These are phyloP conservation scores for Mobula birostris DNA, from an alignment of 2,113 vertebrate genomes.

Conservation along the genomic window DNA sequence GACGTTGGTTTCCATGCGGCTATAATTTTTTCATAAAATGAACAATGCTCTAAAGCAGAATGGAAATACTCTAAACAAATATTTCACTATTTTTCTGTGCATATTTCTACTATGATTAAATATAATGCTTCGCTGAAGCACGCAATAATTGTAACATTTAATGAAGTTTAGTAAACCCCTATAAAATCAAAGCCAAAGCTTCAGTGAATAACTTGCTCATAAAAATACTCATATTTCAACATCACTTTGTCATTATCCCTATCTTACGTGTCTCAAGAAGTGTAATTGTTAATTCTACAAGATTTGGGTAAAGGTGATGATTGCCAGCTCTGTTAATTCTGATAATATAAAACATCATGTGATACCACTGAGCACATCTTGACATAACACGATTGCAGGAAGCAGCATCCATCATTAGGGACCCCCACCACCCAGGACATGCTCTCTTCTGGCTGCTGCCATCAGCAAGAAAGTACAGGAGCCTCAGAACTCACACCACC, in stretches of 20 bases:
- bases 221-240: not conserved
- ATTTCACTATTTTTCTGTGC: not conserved
- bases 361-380: not conserved
- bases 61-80: not conserved
- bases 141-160: not conserved
- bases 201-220: not conserved
- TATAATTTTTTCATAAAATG: not conserved
- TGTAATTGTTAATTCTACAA: not conserved
- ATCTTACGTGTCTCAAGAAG: not conserved
- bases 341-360: not conserved
- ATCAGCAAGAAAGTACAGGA: too few species aligned
- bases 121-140: not conserved
- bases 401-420: too few species aligned
- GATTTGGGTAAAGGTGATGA: not conserved
- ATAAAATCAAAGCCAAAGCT: not conserved
- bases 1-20: not conserved
- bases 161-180: not conserved
- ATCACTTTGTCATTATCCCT: too few species aligned
- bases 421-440: too few species aligned
- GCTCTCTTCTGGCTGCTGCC: too few species aligned
- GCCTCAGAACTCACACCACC: too few species aligned
- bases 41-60: not conserved
- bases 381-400: too few species aligned
- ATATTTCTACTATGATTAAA: not conserved
- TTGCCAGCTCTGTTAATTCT: not conserved